phyloP scores from a whole-genome alignment of 2,797 vertebrate genomes.

The Pyrocephalus nanus region DNA sequence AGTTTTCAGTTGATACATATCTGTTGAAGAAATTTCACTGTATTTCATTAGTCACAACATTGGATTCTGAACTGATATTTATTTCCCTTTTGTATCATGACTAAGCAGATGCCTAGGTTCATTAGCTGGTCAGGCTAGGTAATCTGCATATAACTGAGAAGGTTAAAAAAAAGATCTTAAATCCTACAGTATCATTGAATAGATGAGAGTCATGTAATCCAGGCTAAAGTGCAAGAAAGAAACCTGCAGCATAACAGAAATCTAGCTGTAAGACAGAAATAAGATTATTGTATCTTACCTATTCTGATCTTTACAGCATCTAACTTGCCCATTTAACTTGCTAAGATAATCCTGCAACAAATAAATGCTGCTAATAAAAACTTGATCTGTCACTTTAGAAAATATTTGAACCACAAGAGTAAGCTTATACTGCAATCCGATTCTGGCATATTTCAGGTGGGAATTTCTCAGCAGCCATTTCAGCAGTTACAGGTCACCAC shows the following conservation, averaged over 20 bases:
- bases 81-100: neutral
- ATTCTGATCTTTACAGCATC: neutral
- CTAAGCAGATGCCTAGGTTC: neutral
- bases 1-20: neutral
- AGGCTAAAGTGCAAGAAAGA: neutral
- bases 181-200: neutral
- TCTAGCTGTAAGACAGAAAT: neutral
- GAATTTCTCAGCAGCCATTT: neutral
- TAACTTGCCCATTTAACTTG: neutral
- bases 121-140: neutral
- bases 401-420: neutral
- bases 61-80: neutral
- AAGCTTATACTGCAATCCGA: neutral
- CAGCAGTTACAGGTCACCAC: neutral
- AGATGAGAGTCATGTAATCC: neutral
- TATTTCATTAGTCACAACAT: neutral
- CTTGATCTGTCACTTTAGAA: neutral
- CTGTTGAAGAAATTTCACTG: neutral
- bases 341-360: neutral
- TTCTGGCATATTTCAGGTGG: neutral
- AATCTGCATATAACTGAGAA: neutral
- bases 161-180: neutral
- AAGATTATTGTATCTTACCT: neutral
- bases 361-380: neutral
- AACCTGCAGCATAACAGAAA: neutral